Conservation (phyloP, 2,113 vertebrate genomes). For the Cisticola juncidis region DNA sequence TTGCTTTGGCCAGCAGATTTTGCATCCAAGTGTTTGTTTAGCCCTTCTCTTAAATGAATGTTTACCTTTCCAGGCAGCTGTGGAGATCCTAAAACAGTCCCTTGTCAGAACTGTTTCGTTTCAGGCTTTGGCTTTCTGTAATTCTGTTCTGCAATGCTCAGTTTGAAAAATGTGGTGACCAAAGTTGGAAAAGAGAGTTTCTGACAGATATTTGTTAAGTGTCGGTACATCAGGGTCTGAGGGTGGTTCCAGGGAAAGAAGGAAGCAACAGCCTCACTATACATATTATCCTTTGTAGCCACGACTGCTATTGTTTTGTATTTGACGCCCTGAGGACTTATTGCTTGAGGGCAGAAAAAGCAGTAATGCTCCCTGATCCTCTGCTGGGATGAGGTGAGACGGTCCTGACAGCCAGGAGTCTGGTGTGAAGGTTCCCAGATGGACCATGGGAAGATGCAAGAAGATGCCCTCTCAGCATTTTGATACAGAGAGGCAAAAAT, state of each 20-base stretch:
- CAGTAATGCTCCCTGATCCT: neutral
- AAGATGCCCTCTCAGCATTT: neutral
- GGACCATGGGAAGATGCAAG: neutral
- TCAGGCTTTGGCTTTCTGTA: neutral
- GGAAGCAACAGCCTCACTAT: neutral
- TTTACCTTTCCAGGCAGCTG: neutral
- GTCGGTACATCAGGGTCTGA: neutral
- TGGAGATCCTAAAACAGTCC: neutral
- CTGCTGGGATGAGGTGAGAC: neutral
- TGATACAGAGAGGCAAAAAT: neutral
- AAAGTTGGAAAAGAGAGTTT: conserved; percentile 15
- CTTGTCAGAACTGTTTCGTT: neutral
- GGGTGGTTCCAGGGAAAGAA: neutral
- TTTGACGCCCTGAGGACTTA: neutral
- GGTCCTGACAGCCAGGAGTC: neutral
- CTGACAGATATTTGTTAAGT: neutral
- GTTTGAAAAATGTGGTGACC: neutral
- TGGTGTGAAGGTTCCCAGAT: neutral
- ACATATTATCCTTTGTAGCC: neutral
- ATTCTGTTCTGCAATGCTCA: neutral
- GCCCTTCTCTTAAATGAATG: neutral
- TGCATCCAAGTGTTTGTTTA: neutral
- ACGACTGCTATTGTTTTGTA: neutral
- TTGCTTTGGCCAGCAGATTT: neutral
- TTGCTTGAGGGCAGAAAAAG: neutral